Percentiles rank a stretch among this genome's conserved stretches.
phyloP scores from a whole-genome alignment of 2,797 vertebrate species.

The Sebastolobus altivelis region DNA sequence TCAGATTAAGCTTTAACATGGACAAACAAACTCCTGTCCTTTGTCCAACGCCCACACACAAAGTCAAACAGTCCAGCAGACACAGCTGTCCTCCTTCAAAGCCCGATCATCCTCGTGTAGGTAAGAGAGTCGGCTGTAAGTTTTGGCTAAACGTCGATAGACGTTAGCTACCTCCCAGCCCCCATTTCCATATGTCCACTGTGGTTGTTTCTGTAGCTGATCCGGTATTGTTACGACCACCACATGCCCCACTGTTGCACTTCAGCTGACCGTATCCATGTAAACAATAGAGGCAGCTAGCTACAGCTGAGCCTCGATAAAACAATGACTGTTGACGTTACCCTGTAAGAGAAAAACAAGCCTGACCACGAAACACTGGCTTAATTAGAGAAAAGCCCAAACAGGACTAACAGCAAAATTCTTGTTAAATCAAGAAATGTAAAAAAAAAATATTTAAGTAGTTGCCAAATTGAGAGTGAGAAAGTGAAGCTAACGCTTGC shows the following conservation, averaged over 20 bases:
- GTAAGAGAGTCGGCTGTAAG: not conserved
- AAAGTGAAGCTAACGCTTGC: slow-evolving; percentile 41
- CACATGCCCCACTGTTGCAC: slow-evolving; percentile 23
- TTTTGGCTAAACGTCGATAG: not conserved
- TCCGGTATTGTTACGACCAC: slow-evolving; percentile 27
- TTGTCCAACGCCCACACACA: slow-evolving; percentile 49
- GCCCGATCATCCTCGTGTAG: slow-evolving; percentile 38
- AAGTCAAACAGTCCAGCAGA: slow-evolving; percentile 62
- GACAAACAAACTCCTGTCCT: slow-evolving; percentile 41
- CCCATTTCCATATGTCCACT: slow-evolving; percentile 40
- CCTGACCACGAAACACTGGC: not conserved
- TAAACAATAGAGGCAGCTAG: slow-evolving; percentile 61
- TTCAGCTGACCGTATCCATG: slow-evolving; percentile 49
- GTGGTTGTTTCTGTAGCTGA: not conserved
- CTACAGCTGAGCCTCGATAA: slow-evolving; percentile 24
- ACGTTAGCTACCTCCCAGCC: slow-evolving; percentile 50
- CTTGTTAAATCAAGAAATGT: not conserved
- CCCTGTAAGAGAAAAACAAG: not conserved
- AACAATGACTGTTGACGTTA: not conserved
- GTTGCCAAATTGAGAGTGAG: slow-evolving; percentile 3
- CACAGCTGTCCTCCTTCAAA: slow-evolving; percentile 47
- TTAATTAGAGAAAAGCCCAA: not conserved
- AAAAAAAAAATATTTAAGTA: not conserved
- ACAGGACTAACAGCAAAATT: too few relatives aligned
- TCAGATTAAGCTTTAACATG: slow-evolving; percentile 12